Evolutionary conservation across 2,888 invertebrate genomes (phyloP).

Genomic region (Euzetes globulus): DNA sequence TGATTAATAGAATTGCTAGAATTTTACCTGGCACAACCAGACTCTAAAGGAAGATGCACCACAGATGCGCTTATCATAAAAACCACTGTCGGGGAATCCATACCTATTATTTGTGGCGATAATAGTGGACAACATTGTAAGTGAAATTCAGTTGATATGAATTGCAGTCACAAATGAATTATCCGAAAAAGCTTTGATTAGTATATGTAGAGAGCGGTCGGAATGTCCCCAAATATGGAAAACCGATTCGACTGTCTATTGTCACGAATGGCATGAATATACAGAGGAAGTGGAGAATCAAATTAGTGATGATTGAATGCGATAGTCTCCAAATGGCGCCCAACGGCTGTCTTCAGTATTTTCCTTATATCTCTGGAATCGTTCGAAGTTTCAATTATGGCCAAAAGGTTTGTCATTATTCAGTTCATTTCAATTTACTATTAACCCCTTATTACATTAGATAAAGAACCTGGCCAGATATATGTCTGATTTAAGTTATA

Average conservation of each 20-base stretch:
- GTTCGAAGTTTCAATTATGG: constrained; percentile 29
- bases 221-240: neutral
- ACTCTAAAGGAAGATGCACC: neutral
- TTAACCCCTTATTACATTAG: too few relatives aligned
- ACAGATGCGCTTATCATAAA: constrained; percentile 1
- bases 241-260: neutral
- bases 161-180: neutral
- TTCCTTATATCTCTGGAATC: neutral
- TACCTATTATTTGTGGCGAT: constrained; percentile 8
- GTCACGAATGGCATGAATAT: neutral
- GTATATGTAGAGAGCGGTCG: constrained; percentile 1
- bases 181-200: neutral
- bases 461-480: neutral
- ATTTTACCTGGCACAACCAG: neutral
- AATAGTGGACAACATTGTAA: constrained; percentile 22
- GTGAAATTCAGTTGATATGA: neutral
- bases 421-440: too few relatives aligned
- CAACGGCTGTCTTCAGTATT: constrained; percentile 27
- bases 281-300: constrained; percentile 23
- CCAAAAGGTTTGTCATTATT: neutral
- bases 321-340: neutral
- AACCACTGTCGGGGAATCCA: neutral
- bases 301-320: neutral
- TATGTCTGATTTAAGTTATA: constrained; percentile 16
- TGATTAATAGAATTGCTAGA: neutral